Conservation (phyloP, 2,113 vertebrate genomes). For the Misgurnus mizolepis region DNA sequence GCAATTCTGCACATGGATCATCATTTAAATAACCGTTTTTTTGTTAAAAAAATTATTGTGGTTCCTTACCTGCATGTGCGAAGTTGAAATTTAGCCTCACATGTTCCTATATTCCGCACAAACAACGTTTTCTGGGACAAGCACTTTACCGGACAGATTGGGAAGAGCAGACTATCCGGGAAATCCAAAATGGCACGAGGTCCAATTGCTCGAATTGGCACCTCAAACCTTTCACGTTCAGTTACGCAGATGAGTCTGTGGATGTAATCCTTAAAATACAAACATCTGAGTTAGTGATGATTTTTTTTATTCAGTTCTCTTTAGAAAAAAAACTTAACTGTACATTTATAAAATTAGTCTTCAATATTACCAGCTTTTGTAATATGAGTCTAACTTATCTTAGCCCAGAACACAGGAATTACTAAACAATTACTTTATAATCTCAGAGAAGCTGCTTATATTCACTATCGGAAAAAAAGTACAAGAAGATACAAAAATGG, state of each 20-base stretch:
- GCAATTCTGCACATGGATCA: too few species aligned
- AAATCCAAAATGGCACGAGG: slow-evolving; percentile 82
- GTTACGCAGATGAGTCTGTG: slow-evolving; percentile 79
- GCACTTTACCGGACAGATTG: slow-evolving; percentile 77
- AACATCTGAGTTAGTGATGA: background rate
- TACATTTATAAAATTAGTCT: too few species aligned
- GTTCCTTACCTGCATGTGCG: slow-evolving; percentile 74
- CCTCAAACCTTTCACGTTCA: slow-evolving; percentile 79
- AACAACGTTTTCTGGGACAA: slow-evolving; percentile 78
- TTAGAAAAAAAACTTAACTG: too few species aligned
- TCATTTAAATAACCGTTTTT: too few species aligned
- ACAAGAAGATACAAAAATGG: too few species aligned
- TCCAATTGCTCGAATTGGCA: slow-evolving; percentile 80
- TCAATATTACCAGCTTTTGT: too few species aligned
- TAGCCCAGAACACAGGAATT: too few species aligned
- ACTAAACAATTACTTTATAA: too few species aligned
- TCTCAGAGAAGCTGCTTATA: too few species aligned
- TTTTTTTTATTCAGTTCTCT: background rate
- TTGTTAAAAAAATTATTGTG: background rate
- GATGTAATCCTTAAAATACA: slow-evolving; percentile 79
- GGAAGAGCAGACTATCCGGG: slow-evolving; percentile 80
- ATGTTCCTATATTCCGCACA: slow-evolving; percentile 78
- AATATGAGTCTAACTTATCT: too few species aligned
- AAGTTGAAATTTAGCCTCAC: slow-evolving; percentile 74
- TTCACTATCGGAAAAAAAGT: too few species aligned